Evolutionary conservation across 2,113 vertebrate genomes (phyloP), one percentile per base, ranked within the genome.

Genomic region (Hippocampus comes): DNA sequence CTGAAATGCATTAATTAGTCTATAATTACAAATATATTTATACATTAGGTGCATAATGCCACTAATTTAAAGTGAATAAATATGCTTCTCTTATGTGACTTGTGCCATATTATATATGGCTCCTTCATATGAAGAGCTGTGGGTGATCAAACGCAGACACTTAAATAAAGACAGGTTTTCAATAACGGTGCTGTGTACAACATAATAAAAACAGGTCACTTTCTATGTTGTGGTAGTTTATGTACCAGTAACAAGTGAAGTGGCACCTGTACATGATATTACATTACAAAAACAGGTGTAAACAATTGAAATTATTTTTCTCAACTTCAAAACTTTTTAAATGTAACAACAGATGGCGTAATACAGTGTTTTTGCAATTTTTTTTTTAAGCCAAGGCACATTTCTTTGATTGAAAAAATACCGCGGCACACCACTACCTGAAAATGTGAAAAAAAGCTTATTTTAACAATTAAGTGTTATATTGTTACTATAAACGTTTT

Each of bases 91-190:
- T 70, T 14, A 49, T 20, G 73, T 80, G 78, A 76, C 76, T 81
- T 86, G 73, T 75, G 46, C 68, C 2, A 30, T 61, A 59, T 71
- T 78, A 79, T 81, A 72, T 78, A 73, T 38, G 60, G 73, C 65
- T 67, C 30, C 53, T 73, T 74, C 14, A 67, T 38, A 21, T 64
- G 25, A 34, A 75, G 46, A 10, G 15, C 9, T 59, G 23, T 57
- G 68, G n/a, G 71, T 57, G 10, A 72, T n/a, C 68, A 73, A 73
- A 53, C 2, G n/a, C 4, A 41, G 20, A 14, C 67, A 49, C 1
- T 41, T 53, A n/a, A 80, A 77, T 77, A 69, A 74, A 74, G 30
- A 69, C 2, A 4, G 46, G 68, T 77, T 67, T 74, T 75, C 9
- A 25, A 63, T 75, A 18, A 68, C 43, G 2, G 10, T 14, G 57